Evolutionary conservation across 35 echinoderm and acorn worm species (phyloP), one percentile per base, ranked within the genome.

Genomic region (Apostichopus parvimensis): DNA sequence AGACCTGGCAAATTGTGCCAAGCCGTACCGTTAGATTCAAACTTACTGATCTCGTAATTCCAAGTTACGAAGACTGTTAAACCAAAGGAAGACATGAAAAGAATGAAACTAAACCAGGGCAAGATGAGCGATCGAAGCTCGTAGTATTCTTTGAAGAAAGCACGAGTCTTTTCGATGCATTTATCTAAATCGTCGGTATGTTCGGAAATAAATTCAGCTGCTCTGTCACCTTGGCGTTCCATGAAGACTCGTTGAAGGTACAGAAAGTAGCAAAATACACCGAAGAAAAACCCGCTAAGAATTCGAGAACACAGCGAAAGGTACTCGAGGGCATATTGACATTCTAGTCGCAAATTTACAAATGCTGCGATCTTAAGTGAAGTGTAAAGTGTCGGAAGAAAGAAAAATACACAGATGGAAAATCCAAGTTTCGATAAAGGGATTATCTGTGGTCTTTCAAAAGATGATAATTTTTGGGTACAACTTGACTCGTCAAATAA

Each of bases 201-300:
- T 58, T 56, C 9, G 28, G 55, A 58, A 14, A 84, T 25, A 21
- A 17, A 84, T 4, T 15, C 17, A 21, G 24, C 9, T 10, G 56
- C 15, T 54, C 15, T n/a, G 18, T 22, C 21, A 1, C 81, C 81
- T 60, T 84, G 6, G n/a, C 53, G 8, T 84, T 84, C 54, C n/a
- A 84, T 22, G 58, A 18, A 58, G 14, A 84, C 22, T 84, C 81
- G 81, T 84, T 84, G 81, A 18, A 84, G 81, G 17, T 84, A 84
- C 55, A 84, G 24, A 84, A 17, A 84, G 58, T 84, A 84, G 14
- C 54, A 84, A 84, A 84, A 84, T 60, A 20, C 58, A 22, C 15
- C 81, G n/a, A 84, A 18, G 81, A 21, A 84, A 8, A 84, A 24
- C 15, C 55, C 18, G 54, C 54, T 59, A 0, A 84, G 9, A 20